Evolutionary conservation across 2,797 vertebrate genomes (phyloP).

Genomic region (Carduelis carduelis): DNA sequence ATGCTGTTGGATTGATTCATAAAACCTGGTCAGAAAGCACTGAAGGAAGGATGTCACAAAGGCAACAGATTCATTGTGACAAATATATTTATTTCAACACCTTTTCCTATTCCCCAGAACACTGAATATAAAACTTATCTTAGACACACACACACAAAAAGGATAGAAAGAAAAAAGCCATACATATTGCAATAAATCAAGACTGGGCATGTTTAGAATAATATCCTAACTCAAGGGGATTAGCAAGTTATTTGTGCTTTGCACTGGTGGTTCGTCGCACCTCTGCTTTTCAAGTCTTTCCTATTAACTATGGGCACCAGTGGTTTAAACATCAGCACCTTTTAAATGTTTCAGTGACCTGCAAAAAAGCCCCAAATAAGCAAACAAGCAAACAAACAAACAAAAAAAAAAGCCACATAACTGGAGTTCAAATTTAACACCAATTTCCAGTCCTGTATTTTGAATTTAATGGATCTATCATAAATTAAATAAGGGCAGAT

Average conservation of each 20-base stretch:
- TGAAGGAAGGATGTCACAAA: background rate
- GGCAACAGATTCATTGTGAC: background rate
- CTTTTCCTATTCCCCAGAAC: background rate
- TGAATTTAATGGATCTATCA: conserved; percentile 54
- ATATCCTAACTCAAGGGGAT: conserved; percentile 16
- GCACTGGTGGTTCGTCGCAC: conserved; percentile 11
- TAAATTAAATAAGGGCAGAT: conserved; percentile 53
- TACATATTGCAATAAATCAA: conserved; percentile 13
- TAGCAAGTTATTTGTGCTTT: conserved; percentile 8
- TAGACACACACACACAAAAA: background rate
- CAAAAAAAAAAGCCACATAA: background rate
- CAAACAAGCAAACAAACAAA: no score
- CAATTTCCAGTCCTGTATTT: conserved; percentile 18
- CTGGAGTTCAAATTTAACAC: background rate
- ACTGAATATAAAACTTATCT: background rate
- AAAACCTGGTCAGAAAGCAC: background rate
- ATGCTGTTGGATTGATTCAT: background rate
- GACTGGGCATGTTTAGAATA: background rate
- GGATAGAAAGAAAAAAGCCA: background rate
- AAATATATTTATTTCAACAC: background rate
- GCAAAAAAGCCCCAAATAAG: fast-evolving
- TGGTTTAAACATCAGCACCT: conserved; percentile 33
- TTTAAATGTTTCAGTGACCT: conserved; percentile 30
- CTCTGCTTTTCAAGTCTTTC: conserved; percentile 47
- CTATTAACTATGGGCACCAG: background rate